Percentiles rank a stretch among this genome's conserved stretches.
Evolutionary conservation across 2,888 invertebrate species (phyloP).

Genomic region (Tuta absoluta): DNA sequence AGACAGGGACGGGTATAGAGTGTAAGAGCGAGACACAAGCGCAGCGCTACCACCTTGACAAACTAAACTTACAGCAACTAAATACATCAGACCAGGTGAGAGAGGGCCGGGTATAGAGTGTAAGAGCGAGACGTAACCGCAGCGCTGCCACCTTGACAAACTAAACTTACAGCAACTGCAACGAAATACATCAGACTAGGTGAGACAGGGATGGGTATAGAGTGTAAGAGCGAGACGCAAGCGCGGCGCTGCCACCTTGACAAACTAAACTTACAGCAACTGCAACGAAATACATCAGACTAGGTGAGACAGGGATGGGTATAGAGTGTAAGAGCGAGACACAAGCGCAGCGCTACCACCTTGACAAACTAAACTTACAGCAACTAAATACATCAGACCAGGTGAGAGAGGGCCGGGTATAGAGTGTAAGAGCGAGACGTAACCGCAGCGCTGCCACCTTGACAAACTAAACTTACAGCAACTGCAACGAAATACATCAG

Average conservation of each 20-base stretch:
- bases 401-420: constrained; percentile 52
- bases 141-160: not conserved
- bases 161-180: constrained; percentile 84
- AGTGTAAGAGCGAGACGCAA: not conserved
- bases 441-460: not conserved
- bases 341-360: not conserved
- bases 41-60: no score
- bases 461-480: constrained; percentile 59
- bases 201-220: constrained; percentile 46
- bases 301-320: constrained; percentile 54
- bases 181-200: constrained; percentile 91
- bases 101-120: no score
- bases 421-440: no score
- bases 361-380: not conserved
- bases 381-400: not conserved
- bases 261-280: constrained; percentile 86
- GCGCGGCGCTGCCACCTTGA: not conserved
- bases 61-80: constrained; percentile 82
- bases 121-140: not conserved
- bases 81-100: constrained; percentile 89
- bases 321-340: no score
- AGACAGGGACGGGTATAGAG: not conserved
- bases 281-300: constrained; percentile 93
- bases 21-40: not conserved
- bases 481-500: constrained; percentile 92